Base-by-base conservation (phyloP, 92 coral and sea anemone genomes). In the Muricea muricata region DNA sequence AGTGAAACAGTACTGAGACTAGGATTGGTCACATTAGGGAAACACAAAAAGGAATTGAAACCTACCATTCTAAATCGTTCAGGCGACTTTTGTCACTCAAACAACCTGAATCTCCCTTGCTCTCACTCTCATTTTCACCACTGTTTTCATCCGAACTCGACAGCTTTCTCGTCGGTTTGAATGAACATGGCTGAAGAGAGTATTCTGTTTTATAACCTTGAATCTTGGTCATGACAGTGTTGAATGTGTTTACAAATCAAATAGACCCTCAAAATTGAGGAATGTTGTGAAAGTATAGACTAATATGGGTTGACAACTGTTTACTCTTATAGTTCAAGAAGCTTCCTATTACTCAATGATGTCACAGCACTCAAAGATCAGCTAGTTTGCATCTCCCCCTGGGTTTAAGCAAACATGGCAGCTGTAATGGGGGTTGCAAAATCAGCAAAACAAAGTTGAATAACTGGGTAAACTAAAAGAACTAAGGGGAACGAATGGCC, bases 41-140 rank as follows among this genome's bases (percentile, higher is more conserved):
- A 12, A 0, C 20, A 52, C 0, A 52, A 14, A 52, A 4, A 52
- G 8, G 18, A 52, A 52, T 52, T 12, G 15, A 3, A 34, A 69
- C 75, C 1, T 69, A 69, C 25, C 47, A 69, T 69, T 69, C 47
- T 35, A 69, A 35, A 41, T 69, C 7, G 39, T 69, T 14, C 28
- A 69, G 39, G 47, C 75, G 50, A 41, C 50, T 69, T 69, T 69
- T 26, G 12, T 39, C 50, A 31, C 7, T 29, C 18, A 52, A 69
- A 33, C 50, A 69, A 34, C 39, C 25, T 9, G 50, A 39, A 5
- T 69, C 12, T 15, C 0, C 15, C 11, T 55, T 5, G 26, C 25
- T 18, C 11, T 55, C 63, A 24, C 30, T 55, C 10, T n/a, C 25
- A 15, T 55, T 26, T 29, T 55, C 63, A n/a, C n/a, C n/a, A n/a